Conservation (phyloP, 1,140 invertebrate genomes). For the Heliconius congener region DNA sequence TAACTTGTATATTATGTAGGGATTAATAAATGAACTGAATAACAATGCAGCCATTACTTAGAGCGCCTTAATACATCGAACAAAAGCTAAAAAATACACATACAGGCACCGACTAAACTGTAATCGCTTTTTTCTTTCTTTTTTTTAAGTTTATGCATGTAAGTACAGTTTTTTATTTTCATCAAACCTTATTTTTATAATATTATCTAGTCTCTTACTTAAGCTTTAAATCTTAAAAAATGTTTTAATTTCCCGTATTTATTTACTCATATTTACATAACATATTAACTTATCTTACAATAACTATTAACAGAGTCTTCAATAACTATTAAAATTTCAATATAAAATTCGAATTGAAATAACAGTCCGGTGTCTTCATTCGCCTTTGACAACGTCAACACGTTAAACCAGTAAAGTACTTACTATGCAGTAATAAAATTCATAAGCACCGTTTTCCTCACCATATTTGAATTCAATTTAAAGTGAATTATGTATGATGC, state of each 20-base stretch:
- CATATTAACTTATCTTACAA: constrained; percentile 5
- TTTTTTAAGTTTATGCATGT: too few species aligned
- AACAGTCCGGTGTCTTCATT: constrained; percentile 13
- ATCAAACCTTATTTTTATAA: too few species aligned
- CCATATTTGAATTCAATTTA: constrained; percentile 33
- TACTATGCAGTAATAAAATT: constrained; percentile 32
- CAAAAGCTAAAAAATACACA: too few species aligned
- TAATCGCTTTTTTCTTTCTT: too few species aligned
- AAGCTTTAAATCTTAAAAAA: background rate
- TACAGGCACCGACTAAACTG: too few species aligned
- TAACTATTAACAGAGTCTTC: background rate
- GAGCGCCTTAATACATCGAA: too few species aligned
- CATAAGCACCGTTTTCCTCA: constrained; percentile 36
- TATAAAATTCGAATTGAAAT: background rate
- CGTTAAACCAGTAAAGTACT: constrained; percentile 25
- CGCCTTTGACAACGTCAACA: constrained; percentile 22
- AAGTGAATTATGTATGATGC: constrained; percentile 37
- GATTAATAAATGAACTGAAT: too few species aligned
- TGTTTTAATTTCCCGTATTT: background rate
- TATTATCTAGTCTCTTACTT: background rate
- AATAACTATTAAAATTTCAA: background rate
- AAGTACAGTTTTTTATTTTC: too few species aligned
- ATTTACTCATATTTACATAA: constrained; percentile 4
- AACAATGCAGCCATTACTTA: too few species aligned
- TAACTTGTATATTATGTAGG: too few species aligned